phyloP scores from a whole-genome alignment of 2,113 vertebrate species.

The Dicerorhinus sumatrensis region DNA sequence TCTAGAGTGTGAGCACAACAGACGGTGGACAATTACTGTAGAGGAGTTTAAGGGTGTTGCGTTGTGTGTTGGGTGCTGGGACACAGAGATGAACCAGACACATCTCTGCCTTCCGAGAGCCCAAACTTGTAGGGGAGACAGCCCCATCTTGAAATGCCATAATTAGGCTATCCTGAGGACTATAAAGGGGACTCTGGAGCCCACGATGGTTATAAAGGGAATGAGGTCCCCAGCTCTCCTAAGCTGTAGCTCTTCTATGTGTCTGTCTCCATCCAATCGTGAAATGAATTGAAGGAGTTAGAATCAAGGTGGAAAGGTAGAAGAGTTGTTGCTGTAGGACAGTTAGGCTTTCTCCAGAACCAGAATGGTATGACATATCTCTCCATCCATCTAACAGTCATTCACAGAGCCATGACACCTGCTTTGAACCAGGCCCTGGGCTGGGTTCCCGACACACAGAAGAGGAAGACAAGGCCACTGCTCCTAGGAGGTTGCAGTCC shows the following conservation, averaged over 20 bases:
- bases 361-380: background rate
- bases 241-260: background rate
- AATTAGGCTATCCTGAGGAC: background rate
- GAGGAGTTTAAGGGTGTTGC: background rate
- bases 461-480: background rate
- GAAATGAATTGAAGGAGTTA: background rate
- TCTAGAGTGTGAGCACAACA: background rate
- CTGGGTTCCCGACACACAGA: background rate
- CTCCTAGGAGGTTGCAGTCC: background rate
- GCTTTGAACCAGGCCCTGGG: background rate
- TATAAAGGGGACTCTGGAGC: background rate
- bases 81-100: background rate
- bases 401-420: background rate
- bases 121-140: background rate
- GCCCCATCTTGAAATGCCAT: background rate
- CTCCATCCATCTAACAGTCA: background rate
- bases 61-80: background rate
- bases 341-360: conserved; percentile 13
- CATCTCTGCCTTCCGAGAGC: background rate
- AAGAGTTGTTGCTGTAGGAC: background rate
- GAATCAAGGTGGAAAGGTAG: background rate
- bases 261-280: background rate
- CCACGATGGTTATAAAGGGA: background rate
- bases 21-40: background rate
- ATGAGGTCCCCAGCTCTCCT: background rate